phyloP scores from a whole-genome alignment of 2,888 invertebrate species.

The Crepidodera aurea region DNA sequence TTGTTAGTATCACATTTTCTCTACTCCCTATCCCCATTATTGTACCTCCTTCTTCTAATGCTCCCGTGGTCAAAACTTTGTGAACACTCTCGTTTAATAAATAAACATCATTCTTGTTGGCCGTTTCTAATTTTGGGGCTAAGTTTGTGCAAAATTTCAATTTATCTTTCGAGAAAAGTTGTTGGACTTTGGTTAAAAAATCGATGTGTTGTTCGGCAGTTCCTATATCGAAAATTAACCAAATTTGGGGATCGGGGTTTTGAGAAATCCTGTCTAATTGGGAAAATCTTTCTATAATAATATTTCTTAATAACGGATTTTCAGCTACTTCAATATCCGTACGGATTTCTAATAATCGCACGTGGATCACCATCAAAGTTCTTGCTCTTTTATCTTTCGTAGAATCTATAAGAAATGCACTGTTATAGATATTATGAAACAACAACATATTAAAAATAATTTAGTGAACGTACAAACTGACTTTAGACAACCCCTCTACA shows the following conservation, averaged over 20 bases:
- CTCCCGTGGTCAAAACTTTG: constrained; percentile 63
- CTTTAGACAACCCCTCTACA: neutral
- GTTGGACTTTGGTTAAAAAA: constrained; percentile 60
- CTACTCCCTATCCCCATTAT: constrained; percentile 51
- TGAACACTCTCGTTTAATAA: constrained; percentile 64
- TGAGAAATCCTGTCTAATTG: constrained; percentile 34
- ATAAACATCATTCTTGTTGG: constrained; percentile 62
- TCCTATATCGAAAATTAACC: constrained; percentile 63
- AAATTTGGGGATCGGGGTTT: constrained; percentile 49
- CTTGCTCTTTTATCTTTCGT: constrained; percentile 55
- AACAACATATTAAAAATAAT: no score
- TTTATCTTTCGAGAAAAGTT: constrained; percentile 55
- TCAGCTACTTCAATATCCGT: constrained; percentile 68
- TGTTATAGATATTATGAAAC: constrained; percentile 45
- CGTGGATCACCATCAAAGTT: constrained; percentile 65
- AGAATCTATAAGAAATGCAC: constrained; percentile 48
- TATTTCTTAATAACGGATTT: constrained; percentile 67
- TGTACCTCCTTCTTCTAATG: constrained; percentile 64
- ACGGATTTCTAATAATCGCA: constrained; percentile 66
- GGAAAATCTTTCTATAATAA: constrained; percentile 54
- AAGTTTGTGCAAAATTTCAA: constrained; percentile 61
- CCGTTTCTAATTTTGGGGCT: constrained; percentile 58
- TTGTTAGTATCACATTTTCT: constrained; percentile 54
- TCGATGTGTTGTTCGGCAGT: constrained; percentile 62
- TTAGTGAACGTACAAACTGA: no score